These are phyloP conservation scores for Hipparchia semele DNA, from an alignment of 2,888 invertebrate genomes.

Conservation along the genomic window DNA sequence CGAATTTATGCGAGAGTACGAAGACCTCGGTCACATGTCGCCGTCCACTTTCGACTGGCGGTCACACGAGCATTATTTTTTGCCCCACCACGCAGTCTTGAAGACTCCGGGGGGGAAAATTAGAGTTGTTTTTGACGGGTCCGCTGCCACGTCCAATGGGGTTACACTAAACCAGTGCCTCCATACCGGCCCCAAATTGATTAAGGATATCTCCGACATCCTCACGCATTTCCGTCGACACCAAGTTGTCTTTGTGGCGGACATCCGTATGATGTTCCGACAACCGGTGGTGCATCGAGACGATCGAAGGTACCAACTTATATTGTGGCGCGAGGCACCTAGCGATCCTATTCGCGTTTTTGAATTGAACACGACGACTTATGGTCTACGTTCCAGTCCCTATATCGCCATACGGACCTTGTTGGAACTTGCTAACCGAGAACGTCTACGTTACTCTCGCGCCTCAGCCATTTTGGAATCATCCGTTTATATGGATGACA, in stretches of 20 bases:
- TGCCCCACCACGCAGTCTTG: slow-evolving; percentile 26
- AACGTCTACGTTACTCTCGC: background rate
- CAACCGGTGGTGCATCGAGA: background rate
- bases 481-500: background rate
- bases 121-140: slow-evolving; percentile 27
- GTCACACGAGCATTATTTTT: slow-evolving; percentile 12
- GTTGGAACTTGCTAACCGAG: background rate
- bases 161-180: slow-evolving; percentile 28
- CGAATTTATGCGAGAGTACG: slow-evolving; percentile 6
- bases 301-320: slow-evolving; percentile 8
- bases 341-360: background rate
- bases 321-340: slow-evolving; percentile 5
- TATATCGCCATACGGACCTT: slow-evolving; percentile 7
- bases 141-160: slow-evolving; percentile 19
- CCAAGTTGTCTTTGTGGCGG: slow-evolving; percentile 6
- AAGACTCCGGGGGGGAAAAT: slow-evolving; percentile 13
- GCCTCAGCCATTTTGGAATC: background rate
- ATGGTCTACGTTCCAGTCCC: slow-evolving; percentile 2
- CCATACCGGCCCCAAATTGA: slow-evolving; percentile 23
- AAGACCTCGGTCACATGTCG: slow-evolving; percentile 22
- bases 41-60: background rate
- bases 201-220: slow-evolving; percentile 5
- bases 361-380: background rate
- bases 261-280: slow-evolving; percentile 11
- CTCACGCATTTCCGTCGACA: slow-evolving; percentile 6